Conservation (phyloP, 2,113 vertebrate species). For the Thymallus thymallus region DNA sequence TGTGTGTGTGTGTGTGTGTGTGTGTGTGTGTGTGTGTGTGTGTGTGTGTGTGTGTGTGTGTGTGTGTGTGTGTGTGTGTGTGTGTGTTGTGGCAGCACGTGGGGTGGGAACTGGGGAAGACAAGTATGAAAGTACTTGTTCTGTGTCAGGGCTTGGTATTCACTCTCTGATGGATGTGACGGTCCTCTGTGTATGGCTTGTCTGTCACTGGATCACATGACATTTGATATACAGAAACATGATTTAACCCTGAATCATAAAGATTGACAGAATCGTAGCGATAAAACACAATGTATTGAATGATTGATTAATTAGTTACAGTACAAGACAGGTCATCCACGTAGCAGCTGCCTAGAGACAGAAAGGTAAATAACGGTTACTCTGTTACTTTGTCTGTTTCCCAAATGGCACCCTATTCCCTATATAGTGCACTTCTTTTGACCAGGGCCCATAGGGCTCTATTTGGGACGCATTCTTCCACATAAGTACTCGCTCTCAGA, state of each 20-base stretch:
- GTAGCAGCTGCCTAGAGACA: constrained; percentile 50
- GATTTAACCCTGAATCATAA: neutral
- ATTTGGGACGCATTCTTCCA: neutral
- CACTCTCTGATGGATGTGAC: neutral
- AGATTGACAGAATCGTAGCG: neutral
- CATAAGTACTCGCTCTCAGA: constrained; percentile 37
- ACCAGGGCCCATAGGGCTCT: no score
- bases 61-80: neutral
- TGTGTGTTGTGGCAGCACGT: no score
- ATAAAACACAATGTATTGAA: constrained; percentile 8
- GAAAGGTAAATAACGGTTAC: constrained; percentile 14
- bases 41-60: neutral
- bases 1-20: neutral
- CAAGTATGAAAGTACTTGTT: no score
- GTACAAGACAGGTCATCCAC: constrained; percentile 48
- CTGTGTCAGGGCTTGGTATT: no score
- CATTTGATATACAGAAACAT: no score
- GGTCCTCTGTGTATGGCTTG: neutral
- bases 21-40: neutral
- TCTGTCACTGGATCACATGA: neutral
- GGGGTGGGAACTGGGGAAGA: no score
- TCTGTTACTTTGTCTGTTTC: no score
- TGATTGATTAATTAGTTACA: constrained; percentile 1
- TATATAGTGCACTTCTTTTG: no score
- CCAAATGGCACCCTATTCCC: no score